Evolutionary conservation across 53 echinoderm and acorn worm genomes (phyloP), one percentile per base, ranked within the genome.

Genomic region (Luidia sarsii): DNA sequence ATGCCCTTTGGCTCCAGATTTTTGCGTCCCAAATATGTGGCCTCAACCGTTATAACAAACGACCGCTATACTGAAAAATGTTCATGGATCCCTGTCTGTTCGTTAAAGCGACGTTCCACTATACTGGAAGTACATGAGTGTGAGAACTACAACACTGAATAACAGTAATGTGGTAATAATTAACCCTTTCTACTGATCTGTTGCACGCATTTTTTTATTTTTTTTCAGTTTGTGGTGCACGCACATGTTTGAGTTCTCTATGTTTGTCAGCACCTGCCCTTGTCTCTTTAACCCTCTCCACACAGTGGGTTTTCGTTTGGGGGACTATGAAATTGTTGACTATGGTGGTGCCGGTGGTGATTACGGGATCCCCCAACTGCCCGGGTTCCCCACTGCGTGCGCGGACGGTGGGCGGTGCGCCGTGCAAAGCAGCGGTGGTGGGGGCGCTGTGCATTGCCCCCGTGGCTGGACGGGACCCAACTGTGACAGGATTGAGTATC

Each of bases 281-380:
- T 61, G 30, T 77, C 33, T 77, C 43, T 67, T 9, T 43, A 9
- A 45, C 65, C 65, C 24, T 15, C 13, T 39, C 33, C 70, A 77
- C n/a, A 39, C 77, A 41, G 33, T n/a, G 77, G 77, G 70, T 48
- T 15, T 50, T 16, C 50, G 61, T 27, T n/a, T n/a, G n/a, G 77
- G 72, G 56, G 23, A 66, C 67, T 66, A 33, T 69, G 70, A 50
- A 69, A 77, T 46, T 60, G 46, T 77, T 77, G 77, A 77, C 77
- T 77, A 77, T 77, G 77, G 77, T 13, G 38, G 57, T 22, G 57
- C 22, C 2, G 59, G 77, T 39, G 72, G 55, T 55, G 72, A 72
- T 32, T 72, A 72, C 7, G 72, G 72, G 18, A 53, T 23, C 24
- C 67, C 67, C 1, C 4, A 1, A 1, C 25, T 66, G 67, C 67